These are phyloP conservation scores for Thrips palmi DNA, from an alignment of 1,140 invertebrate species.

Conservation along the genomic window DNA sequence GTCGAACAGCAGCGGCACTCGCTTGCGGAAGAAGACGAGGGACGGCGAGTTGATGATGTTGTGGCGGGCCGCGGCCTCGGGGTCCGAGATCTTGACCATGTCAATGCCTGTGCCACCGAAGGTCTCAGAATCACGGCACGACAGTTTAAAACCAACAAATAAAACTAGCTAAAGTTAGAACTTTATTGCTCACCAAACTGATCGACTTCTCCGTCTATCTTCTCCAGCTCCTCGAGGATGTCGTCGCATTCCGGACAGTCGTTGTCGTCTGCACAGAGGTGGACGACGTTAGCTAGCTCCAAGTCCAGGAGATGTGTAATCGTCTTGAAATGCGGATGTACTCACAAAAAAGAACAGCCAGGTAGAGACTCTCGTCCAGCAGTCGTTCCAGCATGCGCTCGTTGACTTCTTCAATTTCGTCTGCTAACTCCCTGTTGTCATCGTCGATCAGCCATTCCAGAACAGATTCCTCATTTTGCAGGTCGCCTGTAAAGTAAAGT, in stretches of 20 bases:
- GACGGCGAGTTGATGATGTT: slow-evolving; percentile 67
- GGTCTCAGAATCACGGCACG: too few species aligned
- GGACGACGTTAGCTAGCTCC: background rate
- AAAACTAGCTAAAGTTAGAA: too few species aligned
- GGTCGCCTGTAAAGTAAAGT: slow-evolving; percentile 38
- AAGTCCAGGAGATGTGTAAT: too few species aligned
- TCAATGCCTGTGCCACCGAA: slow-evolving; percentile 72
- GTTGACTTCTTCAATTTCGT: slow-evolving; percentile 88
- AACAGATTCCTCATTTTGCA: slow-evolving; percentile 79
- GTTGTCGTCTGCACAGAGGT: slow-evolving; percentile 51
- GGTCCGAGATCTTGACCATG: slow-evolving; percentile 82
- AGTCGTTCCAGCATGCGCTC: slow-evolving; percentile 75
- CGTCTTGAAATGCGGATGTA: slow-evolving; percentile 17
- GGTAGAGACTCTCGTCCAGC: slow-evolving; percentile 67
- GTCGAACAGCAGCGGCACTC: slow-evolving; percentile 71
- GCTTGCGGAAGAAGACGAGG: slow-evolving; percentile 77
- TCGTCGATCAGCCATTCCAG: slow-evolving; percentile 87
- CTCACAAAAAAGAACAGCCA: slow-evolving; percentile 88
- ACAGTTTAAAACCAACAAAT: too few species aligned
- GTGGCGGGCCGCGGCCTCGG: slow-evolving; percentile 62
- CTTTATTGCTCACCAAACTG: slow-evolving; percentile 56
- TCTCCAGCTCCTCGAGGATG: slow-evolving; percentile 71
- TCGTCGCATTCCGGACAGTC: slow-evolving; percentile 79
- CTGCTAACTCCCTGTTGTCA: slow-evolving; percentile 79
- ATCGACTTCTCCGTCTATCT: slow-evolving; percentile 87